phyloP scores from a whole-genome alignment of 1,140 invertebrate species.

The Epicauta chinensis region DNA sequence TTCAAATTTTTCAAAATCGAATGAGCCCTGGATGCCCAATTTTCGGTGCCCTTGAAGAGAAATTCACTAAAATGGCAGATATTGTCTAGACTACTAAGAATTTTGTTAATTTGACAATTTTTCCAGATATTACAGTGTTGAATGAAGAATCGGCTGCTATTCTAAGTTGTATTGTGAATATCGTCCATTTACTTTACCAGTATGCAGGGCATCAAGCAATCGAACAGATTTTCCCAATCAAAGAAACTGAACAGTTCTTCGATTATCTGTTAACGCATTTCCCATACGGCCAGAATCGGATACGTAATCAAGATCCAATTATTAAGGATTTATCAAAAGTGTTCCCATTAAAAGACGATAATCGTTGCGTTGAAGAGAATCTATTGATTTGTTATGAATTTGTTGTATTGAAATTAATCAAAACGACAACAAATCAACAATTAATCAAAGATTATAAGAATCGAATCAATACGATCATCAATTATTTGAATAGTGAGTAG shows the following conservation, averaged over 20 bases:
- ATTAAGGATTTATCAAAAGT: conserved; percentile 39
- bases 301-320: conserved; percentile 17
- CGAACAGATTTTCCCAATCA: conserved; percentile 22
- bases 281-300: conserved; percentile 28
- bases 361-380: conserved; percentile 48
- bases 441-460: conserved; percentile 21
- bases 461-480: conserved; percentile 38
- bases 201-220: conserved; percentile 19
- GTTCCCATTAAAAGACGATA: no score
- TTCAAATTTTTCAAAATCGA: no score
- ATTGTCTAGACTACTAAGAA: no score
- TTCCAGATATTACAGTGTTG: conserved; percentile 25
- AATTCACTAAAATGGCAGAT: no score
- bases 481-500: conserved; percentile 46
- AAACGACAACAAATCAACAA: conserved; percentile 33
- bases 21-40: no score
- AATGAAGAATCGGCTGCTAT: conserved; percentile 30
- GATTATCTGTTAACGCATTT: conserved; percentile 27
- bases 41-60: no score
- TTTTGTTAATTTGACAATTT: not conserved
- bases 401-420: conserved; percentile 44
- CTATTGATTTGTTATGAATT: conserved; percentile 48
- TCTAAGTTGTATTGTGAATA: conserved; percentile 32
- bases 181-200: conserved; percentile 29
- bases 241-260: conserved; percentile 29